Evolutionary conservation across 2,113 vertebrate species (phyloP).

Genomic region (Corvus hawaiiensis): DNA sequence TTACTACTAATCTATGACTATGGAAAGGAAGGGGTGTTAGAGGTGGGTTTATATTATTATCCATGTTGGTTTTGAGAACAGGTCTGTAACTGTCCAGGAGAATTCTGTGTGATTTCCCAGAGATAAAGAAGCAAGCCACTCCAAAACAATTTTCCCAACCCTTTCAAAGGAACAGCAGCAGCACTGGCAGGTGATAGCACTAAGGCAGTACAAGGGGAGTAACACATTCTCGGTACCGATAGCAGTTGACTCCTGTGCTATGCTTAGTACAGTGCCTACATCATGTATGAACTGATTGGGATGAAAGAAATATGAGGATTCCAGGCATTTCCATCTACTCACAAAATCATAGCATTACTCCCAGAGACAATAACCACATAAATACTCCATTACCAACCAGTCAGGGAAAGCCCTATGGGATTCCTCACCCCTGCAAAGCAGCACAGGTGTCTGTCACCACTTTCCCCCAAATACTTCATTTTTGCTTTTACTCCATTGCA

Average conservation of each 20-base stretch:
- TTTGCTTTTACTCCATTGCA: neutral
- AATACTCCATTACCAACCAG: neutral
- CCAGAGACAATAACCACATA: neutral
- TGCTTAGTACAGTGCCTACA: neutral
- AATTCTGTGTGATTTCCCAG: neutral
- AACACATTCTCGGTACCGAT: neutral
- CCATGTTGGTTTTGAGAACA: neutral
- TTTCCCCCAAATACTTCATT: neutral
- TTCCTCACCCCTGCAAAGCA: neutral
- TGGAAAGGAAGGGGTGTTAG: neutral
- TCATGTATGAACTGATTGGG: neutral
- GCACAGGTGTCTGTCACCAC: neutral
- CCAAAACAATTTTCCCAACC: neutral
- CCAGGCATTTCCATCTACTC: neutral
- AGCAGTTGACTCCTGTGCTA: rapidly evolving
- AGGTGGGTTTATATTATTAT: neutral
- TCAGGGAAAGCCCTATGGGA: neutral
- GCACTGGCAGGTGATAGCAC: neutral
- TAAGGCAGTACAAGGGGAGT: neutral
- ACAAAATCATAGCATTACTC: neutral
- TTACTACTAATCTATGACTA: neutral
- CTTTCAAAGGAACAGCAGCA: neutral
- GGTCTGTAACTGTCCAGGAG: neutral
- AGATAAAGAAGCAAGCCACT: neutral
- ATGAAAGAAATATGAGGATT: neutral